Base-by-base conservation (phyloP, 2,888 invertebrate species). In the Platypus cylindrus region DNA sequence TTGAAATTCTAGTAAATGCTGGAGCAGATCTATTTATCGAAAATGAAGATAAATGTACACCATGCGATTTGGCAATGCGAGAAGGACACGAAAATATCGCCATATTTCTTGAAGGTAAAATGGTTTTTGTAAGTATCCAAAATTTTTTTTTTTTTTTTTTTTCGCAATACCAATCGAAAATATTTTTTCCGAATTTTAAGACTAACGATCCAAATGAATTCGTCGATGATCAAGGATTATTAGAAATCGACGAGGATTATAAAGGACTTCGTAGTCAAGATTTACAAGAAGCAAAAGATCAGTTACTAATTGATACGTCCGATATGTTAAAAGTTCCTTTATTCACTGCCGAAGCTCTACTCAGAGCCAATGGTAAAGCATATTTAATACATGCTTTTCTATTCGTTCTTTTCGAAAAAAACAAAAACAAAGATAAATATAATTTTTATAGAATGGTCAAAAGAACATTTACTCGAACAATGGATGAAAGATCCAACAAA, bases 271-370 rank as follows among this genome's bases (percentile, higher is more conserved):
- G 74, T 35, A 71, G 74, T 38, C 75, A 76, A 55, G 77, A 78
- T 51, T 59, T 78, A 20, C 75, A 77, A 51, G 77, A 78, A 55
- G 75, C 75, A 20, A 78, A 78, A 56, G 77, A 78, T 52, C 72
- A 75, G 50, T 60, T 78, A 32, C 57, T 78, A 20, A 75, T 77
- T 15, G 77, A 78, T 55, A 77, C 77, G 2, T 73, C 76, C 4
- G 76, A 78, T 56, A 77, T 77, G 76, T 62, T 78, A 27, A 72
- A 75, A 53, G 70, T 78, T 31, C 75, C 76, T 3, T 62, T 78
- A 26, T 78, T 77, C 53, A 75, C 76, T 34, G 76, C 78, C 17
- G 77, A 78, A 58, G 76, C 75, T 17, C 58, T 78, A 29, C 63
- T 78, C 15, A 55, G 76, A 44, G 72, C 75, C 50, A 72, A 76